phyloP scores from a whole-genome alignment of 2,797 vertebrate genomes.

The Valencia hispanica region DNA sequence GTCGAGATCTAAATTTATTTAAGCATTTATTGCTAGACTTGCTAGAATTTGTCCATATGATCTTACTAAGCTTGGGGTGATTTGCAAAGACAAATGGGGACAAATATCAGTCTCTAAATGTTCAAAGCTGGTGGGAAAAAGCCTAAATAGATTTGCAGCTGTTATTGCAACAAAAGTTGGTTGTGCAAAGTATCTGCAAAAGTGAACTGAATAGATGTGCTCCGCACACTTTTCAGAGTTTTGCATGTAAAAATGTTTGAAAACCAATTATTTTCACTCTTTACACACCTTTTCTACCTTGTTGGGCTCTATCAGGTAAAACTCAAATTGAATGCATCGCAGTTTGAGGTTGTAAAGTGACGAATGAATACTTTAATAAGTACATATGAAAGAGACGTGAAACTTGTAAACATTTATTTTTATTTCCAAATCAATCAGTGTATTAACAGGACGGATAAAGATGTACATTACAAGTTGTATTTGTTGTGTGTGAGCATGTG shows the following conservation, averaged over 20 bases:
- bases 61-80: not conserved
- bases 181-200: not conserved
- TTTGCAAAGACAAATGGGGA: not conserved
- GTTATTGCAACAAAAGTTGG: not conserved
- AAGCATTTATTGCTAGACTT: not conserved
- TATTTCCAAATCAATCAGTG: slow-evolving; percentile 33
- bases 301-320: no score
- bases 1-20: not conserved
- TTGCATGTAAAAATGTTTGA: not conserved
- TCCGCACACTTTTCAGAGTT: not conserved
- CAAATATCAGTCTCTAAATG: not conserved
- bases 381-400: slow-evolving; percentile 38
- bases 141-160: no score
- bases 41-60: not conserved
- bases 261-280: not conserved
- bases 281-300: not conserved
- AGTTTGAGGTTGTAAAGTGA: no score
- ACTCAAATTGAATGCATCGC: not conserved
- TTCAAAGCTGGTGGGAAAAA: no score
- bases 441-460: slow-evolving; percentile 16
- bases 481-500: slow-evolving; percentile 12
- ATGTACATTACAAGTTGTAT: slow-evolving; percentile 1
- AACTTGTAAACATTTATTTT: slow-evolving; percentile 48
- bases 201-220: not conserved
- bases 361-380: not conserved